Conservation (phyloP, 2,888 invertebrate species). For the Unio delphinus region DNA sequence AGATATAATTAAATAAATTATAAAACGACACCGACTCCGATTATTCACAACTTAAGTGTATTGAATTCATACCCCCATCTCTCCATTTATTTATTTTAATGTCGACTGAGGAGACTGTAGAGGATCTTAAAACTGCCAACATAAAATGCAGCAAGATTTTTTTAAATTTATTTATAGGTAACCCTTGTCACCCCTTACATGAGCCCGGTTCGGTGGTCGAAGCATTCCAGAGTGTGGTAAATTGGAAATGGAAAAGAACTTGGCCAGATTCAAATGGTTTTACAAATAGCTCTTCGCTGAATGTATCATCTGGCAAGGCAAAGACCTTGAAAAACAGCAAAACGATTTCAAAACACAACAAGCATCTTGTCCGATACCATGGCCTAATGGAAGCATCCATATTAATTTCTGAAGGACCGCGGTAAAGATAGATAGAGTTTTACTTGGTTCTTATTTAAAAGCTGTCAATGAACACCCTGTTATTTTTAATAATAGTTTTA, state of each 20-base stretch:
- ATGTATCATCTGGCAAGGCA: slow-evolving; percentile 76
- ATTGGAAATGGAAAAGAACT: slow-evolving; percentile 92
- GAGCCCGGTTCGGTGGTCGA: slow-evolving; percentile 67
- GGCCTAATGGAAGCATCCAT: slow-evolving; percentile 2
- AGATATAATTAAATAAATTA: no score
- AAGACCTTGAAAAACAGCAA: neutral
- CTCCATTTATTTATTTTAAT: no score
- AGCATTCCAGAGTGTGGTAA: slow-evolving; percentile 84
- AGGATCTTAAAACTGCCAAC: no score
- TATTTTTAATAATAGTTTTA: no score
- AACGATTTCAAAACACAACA: no score
- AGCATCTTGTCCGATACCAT: neutral
- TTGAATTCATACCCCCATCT: no score
- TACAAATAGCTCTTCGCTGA: slow-evolving; percentile 89
- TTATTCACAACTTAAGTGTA: no score
- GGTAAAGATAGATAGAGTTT: slow-evolving; percentile 1
- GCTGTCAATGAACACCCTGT: no score
- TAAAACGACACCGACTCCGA: no score
- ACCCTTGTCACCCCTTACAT: slow-evolving; percentile 42
- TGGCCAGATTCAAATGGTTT: slow-evolving; percentile 88
- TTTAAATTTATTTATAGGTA: no score
- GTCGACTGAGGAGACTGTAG: no score
- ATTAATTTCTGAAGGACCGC: slow-evolving; percentile 4
- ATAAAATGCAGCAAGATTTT: no score
- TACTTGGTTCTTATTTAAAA: neutral